These are phyloP conservation scores for Lepidocolaptes lacrymiger DNA, from an alignment of 2,797 vertebrate genomes.

Conservation along the genomic window DNA sequence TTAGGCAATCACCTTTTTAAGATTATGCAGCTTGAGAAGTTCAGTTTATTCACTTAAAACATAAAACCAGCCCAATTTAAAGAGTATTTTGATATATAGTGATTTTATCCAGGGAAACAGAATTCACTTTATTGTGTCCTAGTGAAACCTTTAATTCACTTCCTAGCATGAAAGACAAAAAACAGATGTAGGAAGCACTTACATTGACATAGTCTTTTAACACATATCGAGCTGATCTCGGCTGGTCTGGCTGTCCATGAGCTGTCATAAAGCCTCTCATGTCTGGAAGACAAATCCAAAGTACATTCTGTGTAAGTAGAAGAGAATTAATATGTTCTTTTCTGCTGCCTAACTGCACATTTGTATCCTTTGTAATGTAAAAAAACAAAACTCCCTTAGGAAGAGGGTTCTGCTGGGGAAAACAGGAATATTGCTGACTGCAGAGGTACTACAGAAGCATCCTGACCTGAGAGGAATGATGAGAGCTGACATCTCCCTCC, in stretches of 20 bases:
- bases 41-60: neutral
- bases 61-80: neutral
- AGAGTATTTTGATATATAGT: neutral
- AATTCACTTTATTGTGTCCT: neutral
- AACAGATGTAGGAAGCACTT: slow-evolving; percentile 52
- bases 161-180: neutral
- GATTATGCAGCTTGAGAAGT: neutral
- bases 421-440: neutral
- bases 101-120: neutral
- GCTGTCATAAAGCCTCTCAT: slow-evolving; percentile 98
- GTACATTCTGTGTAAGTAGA: neutral
- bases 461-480: neutral
- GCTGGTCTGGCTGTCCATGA: slow-evolving; percentile 94
- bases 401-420: neutral
- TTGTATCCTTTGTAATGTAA: neutral
- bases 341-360: neutral
- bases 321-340: neutral
- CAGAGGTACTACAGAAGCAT: neutral
- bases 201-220: slow-evolving; percentile 95
- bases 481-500: neutral
- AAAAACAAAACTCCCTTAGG: neutral
- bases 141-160: neutral
- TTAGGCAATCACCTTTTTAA: neutral
- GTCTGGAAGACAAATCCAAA: slow-evolving; percentile 73
- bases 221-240: slow-evolving; percentile 92